These are phyloP conservation scores for Melipona quadrifasciata DNA, from an alignment of 1,140 invertebrate species.

Conservation along the genomic window DNA sequence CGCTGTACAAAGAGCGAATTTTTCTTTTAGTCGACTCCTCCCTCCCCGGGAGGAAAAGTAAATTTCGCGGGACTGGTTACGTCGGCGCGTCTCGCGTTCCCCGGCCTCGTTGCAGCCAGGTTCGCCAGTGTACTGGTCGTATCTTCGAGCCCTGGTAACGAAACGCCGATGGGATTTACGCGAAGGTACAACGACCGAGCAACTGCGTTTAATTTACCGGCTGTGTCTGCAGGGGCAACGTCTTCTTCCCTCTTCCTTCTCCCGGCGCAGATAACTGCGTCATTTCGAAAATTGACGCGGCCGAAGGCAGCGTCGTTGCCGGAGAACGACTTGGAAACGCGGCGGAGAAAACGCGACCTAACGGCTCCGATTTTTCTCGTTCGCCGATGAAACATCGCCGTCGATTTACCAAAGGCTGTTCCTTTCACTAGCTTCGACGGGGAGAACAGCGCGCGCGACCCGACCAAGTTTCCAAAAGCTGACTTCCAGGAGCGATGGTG, in stretches of 20 bases:
- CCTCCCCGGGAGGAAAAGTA: too few relatives aligned
- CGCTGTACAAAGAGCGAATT: not conserved
- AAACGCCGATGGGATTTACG: constrained; percentile 23
- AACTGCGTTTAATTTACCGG: constrained; percentile 36
- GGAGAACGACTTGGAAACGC: not conserved
- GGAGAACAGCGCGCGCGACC: too few relatives aligned
- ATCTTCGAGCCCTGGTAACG: not conserved
- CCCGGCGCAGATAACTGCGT: constrained; percentile 27
- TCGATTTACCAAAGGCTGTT: constrained; percentile 12
- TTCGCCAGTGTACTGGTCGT: not conserved
- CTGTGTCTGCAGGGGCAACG: not conserved
- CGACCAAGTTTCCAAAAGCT: not conserved
- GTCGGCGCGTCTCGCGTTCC: not conserved
- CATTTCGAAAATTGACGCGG: constrained; percentile 42
- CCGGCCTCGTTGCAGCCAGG: not conserved
- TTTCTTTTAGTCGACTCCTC: not conserved
- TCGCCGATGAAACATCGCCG: not conserved
- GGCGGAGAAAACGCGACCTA: too few relatives aligned
- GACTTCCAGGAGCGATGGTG: too few relatives aligned
- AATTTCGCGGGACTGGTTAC: not conserved
- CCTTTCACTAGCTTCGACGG: too few relatives aligned
- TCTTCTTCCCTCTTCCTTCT: constrained; percentile 23
- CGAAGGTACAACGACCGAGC: not conserved
- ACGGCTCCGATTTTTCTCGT: constrained; percentile 4
- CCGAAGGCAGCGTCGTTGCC: not conserved